A percentile compares a stretch with the other conserved stretches of the same genome.
Evolutionary conservation across 2,797 vertebrate genomes (phyloP).

Genomic region (Kryptopterus vitreolus): DNA sequence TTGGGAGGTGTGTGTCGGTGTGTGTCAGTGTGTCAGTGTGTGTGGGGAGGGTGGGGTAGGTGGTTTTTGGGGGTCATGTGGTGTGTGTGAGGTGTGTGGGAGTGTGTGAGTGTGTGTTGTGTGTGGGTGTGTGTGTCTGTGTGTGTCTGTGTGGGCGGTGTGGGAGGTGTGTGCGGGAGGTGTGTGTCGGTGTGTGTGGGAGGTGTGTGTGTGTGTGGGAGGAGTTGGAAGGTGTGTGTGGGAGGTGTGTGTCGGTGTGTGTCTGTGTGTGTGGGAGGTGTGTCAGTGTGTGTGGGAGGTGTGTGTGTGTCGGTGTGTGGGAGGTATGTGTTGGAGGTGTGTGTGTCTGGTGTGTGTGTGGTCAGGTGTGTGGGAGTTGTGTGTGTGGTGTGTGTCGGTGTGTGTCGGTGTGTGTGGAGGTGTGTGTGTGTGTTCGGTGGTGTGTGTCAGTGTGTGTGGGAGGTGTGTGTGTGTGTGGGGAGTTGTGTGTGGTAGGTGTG

Average conservation of each 20-base stretch:
- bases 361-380: neutral
- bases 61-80: too few species aligned
- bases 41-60: neutral
- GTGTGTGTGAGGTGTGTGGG: neutral
- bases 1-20: constrained; percentile 8
- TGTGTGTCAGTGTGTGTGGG: constrained; percentile 13
- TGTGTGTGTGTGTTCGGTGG: constrained; percentile 4
- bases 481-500: too few species aligned
- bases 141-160: constrained; percentile 19
- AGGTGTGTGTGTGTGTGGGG: neutral
- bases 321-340: too few species aligned
- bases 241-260: neutral
- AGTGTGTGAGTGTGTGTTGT: neutral
- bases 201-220: too few species aligned
- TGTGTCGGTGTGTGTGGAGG: neutral
- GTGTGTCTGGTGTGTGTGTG: neutral
- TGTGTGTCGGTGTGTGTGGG: neutral
- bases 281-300: constrained; percentile 2
- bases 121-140: neutral
- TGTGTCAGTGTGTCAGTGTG: neutral
- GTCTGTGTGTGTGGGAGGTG: neutral
- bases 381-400: neutral
- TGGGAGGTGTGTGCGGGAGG: too few species aligned
- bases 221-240: neutral
- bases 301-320: neutral